A percentile compares a stretch with the other conserved stretches of the same genome.
Evolutionary conservation across 2,888 invertebrate genomes (phyloP).

Genomic region (Lepas anatifera): DNA sequence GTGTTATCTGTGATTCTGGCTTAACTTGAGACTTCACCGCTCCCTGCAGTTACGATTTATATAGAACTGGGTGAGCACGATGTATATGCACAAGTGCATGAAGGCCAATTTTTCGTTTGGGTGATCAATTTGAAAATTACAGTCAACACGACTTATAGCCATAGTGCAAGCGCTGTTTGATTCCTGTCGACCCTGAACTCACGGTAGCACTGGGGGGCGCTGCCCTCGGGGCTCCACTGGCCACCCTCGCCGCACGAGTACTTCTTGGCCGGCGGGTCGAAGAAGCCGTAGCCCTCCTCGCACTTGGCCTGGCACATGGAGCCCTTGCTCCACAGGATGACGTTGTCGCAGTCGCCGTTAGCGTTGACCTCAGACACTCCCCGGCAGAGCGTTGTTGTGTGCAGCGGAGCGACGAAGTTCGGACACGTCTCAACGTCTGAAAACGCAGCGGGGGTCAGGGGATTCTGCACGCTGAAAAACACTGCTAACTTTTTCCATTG

Average conservation of each 20-base stretch:
- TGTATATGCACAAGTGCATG: too few species aligned
- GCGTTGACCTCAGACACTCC: constrained; percentile 25
- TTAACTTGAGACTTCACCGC: too few species aligned
- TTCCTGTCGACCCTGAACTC: constrained; percentile 13
- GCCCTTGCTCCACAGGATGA: constrained; percentile 25
- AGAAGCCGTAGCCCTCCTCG: constrained; percentile 24
- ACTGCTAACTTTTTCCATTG: too few species aligned
- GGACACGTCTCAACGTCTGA: constrained; percentile 25
- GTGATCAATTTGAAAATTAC: too few species aligned
- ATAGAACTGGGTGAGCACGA: too few species aligned
- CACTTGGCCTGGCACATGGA: constrained; percentile 25
- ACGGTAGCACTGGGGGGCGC: constrained; percentile 26
- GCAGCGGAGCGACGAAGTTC: constrained; percentile 25
- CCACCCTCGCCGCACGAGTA: constrained; percentile 24
- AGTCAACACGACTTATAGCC: background rate
- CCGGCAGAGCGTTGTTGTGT: constrained; percentile 25
- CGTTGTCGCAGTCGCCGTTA: constrained; percentile 24
- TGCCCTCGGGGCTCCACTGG: constrained; percentile 22
- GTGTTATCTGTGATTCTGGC: too few species aligned
- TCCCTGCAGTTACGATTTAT: too few species aligned
- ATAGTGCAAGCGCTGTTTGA: background rate
- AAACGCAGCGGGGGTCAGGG: too few species aligned
- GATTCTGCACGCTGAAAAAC: too few species aligned
- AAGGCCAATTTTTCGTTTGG: too few species aligned
- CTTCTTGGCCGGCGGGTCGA: constrained; percentile 24